phyloP scores from a whole-genome alignment of 2,888 invertebrate genomes.

The Marasmarcha lunaedactyla region DNA sequence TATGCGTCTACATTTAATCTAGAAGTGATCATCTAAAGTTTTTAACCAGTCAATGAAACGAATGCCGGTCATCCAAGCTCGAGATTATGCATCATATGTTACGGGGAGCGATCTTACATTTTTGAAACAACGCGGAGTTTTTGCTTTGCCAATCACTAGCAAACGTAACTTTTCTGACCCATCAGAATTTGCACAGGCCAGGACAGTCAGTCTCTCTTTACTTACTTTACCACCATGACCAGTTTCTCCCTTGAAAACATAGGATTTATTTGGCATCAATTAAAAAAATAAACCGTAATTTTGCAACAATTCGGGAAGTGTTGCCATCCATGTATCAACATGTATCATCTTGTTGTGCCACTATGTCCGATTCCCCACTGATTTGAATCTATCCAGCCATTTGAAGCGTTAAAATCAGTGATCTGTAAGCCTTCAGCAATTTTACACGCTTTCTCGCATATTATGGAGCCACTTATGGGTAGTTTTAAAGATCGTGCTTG shows the following conservation, averaged over 20 bases:
- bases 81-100: constrained; percentile 15
- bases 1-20: constrained; percentile 16
- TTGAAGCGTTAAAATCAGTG: too few species aligned
- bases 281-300: constrained; percentile 21
- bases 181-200: constrained; percentile 20
- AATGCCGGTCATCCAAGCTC: constrained; percentile 17
- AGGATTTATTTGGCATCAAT: constrained; percentile 15
- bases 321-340: too few species aligned
- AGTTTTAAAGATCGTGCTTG: constrained; percentile 10
- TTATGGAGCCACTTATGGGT: too few species aligned
- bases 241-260: constrained; percentile 21
- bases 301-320: too few species aligned
- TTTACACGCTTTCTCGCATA: too few species aligned
- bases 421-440: too few species aligned
- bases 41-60: constrained; percentile 15
- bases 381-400: not conserved
- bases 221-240: constrained; percentile 18
- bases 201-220: constrained; percentile 20
- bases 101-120: constrained; percentile 18
- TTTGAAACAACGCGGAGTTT: constrained; percentile 21
- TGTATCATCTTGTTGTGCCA: constrained; percentile 5
- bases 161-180: constrained; percentile 18
- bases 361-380: constrained; percentile 6
- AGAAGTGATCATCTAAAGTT: constrained; percentile 16
- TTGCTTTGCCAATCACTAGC: constrained; percentile 14